Conservation (phyloP, 2,888 invertebrate species). For the Arenicola marina region DNA sequence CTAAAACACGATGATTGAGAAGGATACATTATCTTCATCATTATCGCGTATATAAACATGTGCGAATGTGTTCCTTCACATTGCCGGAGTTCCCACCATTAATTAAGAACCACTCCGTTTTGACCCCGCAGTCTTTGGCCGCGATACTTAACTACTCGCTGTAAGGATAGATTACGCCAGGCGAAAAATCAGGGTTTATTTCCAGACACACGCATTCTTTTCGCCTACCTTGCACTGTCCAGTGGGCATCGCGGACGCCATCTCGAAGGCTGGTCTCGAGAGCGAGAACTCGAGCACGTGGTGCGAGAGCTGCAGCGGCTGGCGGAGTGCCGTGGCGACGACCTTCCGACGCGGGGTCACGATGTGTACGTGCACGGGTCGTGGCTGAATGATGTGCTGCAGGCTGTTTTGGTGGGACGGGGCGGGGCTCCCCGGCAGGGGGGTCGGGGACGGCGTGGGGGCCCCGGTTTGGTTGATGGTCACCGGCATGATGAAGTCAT, state of each 20-base stretch:
- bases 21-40: too few relatives aligned
- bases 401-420: slow-evolving; percentile 49
- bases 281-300: slow-evolving; percentile 51
- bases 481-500: slow-evolving; percentile 59
- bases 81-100: too few relatives aligned
- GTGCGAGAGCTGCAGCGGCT: slow-evolving; percentile 54
- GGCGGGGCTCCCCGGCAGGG: slow-evolving; percentile 47
- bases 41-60: too few relatives aligned
- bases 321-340: slow-evolving; percentile 57
- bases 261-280: slow-evolving; percentile 44
- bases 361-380: slow-evolving; percentile 44
- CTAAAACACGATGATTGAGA: too few relatives aligned
- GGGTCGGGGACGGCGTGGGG: slow-evolving; percentile 49
- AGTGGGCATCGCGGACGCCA: slow-evolving; percentile 30
- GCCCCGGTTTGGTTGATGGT: slow-evolving; percentile 55
- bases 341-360: slow-evolving; percentile 55
- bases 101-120: too few relatives aligned
- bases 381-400: slow-evolving; percentile 53
- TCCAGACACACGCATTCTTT: too few relatives aligned
- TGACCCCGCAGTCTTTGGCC: too few relatives aligned
- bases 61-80: too few relatives aligned
- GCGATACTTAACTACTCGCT: too few relatives aligned
- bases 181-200: too few relatives aligned
- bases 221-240: slow-evolving; percentile 35
- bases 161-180: too few relatives aligned